A percentile compares a stretch with the other conserved stretches of the same genome.
Conservation (phyloP, 2,113 vertebrate genomes). For the Psephotus haematonotus region DNA sequence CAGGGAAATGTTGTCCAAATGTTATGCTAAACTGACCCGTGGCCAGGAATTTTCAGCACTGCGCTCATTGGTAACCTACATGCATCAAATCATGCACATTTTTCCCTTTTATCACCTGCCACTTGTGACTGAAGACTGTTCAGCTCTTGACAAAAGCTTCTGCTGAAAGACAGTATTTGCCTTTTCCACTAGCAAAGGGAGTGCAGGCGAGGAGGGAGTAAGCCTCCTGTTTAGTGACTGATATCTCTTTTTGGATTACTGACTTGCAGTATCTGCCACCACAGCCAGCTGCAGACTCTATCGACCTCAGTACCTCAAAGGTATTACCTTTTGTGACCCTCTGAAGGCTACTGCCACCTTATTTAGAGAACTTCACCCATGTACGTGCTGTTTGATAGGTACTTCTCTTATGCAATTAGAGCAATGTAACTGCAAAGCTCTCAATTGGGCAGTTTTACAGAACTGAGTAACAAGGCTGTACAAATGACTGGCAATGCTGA, state of each 20-base stretch:
- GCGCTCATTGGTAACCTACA: not conserved
- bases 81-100: slow-evolving; percentile 21
- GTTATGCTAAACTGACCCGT: slow-evolving; percentile 27
- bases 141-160: not conserved
- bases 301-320: not conserved
- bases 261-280: not conserved
- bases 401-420: not conserved
- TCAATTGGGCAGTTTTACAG: not conserved
- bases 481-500: not conserved
- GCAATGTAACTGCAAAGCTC: not conserved
- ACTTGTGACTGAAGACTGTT: not conserved
- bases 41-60: slow-evolving; percentile 58
- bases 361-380: not conserved
- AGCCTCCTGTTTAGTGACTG: not conserved
- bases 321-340: not conserved
- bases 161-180: not conserved
- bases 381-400: not conserved
- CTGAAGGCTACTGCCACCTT: not conserved
- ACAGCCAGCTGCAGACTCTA: not conserved
- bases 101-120: slow-evolving; percentile 51
- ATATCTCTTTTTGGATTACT: not conserved
- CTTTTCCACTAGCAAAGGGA: not conserved
- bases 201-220: not conserved
- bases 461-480: not conserved
- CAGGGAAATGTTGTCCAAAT: slow-evolving; percentile 42